These are phyloP conservation scores for Tetragonisca angustula DNA, from an alignment of 2,888 invertebrate species.

Conservation along the genomic window DNA sequence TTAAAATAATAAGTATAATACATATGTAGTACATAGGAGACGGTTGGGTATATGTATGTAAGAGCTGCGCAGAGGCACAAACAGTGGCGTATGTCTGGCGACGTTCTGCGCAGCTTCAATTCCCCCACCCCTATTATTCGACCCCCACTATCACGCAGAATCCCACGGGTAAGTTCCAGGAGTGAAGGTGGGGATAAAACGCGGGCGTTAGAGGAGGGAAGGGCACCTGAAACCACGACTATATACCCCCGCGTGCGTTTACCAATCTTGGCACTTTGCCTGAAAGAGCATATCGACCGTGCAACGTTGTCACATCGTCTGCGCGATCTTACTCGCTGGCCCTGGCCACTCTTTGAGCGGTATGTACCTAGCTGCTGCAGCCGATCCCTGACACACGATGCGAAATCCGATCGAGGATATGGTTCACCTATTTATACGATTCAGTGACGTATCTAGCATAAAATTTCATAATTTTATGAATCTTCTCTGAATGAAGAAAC, in stretches of 20 bases:
- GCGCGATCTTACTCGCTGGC: constrained; percentile 75
- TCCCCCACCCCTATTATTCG: constrained; percentile 65
- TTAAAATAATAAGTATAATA: constrained; percentile 83
- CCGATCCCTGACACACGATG: constrained; percentile 75
- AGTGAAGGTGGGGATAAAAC: constrained; percentile 60
- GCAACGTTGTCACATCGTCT: constrained; percentile 82
- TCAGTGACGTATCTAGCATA: constrained; percentile 35
- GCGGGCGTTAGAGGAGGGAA: constrained; percentile 64
- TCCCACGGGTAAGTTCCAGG: constrained; percentile 75
- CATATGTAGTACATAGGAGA: constrained; percentile 79
- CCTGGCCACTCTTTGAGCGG: constrained; percentile 75
- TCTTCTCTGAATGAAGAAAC: neutral
- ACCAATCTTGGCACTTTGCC: constrained; percentile 84
- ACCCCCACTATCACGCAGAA: constrained; percentile 67
- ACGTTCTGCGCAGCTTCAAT: constrained; percentile 81
- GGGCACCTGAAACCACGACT: constrained; percentile 79
- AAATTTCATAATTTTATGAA: constrained; percentile 5
- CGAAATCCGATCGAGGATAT: constrained; percentile 62
- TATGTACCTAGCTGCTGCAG: constrained; percentile 74
- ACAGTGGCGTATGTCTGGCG: constrained; percentile 59
- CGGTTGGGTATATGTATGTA: constrained; percentile 69
- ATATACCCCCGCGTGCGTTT: constrained; percentile 79
- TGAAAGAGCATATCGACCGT: constrained; percentile 84
- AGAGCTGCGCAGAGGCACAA: constrained; percentile 78
- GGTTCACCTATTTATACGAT: constrained; percentile 56